Percentiles rank a stretch among this genome's conserved stretches.
Evolutionary conservation across 1,140 invertebrate genomes (phyloP).

Genomic region (Micrasema longulum): DNA sequence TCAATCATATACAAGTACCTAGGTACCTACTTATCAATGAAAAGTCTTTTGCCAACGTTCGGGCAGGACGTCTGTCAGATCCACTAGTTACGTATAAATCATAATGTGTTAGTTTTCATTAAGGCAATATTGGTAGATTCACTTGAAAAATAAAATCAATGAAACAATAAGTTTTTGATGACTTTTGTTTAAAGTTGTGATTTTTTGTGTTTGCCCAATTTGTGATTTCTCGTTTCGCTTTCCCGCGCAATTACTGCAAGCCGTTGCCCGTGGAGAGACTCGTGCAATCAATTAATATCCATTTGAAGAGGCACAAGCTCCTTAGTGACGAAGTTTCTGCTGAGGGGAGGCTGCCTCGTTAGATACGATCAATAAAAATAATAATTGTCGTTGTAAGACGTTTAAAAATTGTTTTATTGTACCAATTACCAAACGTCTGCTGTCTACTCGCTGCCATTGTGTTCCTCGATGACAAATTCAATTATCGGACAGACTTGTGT

Average conservation of each 20-base stretch:
- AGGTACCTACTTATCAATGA: no score
- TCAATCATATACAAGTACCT: no score
- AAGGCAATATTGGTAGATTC: no score
- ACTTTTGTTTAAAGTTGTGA: conserved; percentile 8
- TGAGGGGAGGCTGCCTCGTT: conserved; percentile 25
- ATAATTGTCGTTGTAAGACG: conserved; percentile 40
- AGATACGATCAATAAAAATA: conserved; percentile 43
- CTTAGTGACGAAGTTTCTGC: conserved; percentile 3
- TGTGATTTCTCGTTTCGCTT: conserved; percentile 12
- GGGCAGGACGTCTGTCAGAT: no score
- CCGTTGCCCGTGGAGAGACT: conserved; percentile 16
- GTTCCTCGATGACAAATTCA: conserved; percentile 32
- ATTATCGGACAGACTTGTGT: conserved; percentile 18
- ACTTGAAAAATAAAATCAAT: no score
- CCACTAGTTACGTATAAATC: no score
- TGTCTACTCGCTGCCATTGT: conserved; percentile 9
- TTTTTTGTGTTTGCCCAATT: conserved; percentile 18
- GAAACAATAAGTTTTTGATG: no score
- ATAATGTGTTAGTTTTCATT: no score
- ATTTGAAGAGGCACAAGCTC: conserved; percentile 21
- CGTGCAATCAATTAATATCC: conserved; percentile 33
- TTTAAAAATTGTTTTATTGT: conserved; percentile 42
- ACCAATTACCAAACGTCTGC: conserved; percentile 36
- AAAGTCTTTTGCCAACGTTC: no score
- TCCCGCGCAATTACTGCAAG: conserved; percentile 29